Evolutionary conservation across 2,888 invertebrate species (phyloP), one percentile per base, ranked within the genome.

Genomic region (Drosophila melanocephala): DNA sequence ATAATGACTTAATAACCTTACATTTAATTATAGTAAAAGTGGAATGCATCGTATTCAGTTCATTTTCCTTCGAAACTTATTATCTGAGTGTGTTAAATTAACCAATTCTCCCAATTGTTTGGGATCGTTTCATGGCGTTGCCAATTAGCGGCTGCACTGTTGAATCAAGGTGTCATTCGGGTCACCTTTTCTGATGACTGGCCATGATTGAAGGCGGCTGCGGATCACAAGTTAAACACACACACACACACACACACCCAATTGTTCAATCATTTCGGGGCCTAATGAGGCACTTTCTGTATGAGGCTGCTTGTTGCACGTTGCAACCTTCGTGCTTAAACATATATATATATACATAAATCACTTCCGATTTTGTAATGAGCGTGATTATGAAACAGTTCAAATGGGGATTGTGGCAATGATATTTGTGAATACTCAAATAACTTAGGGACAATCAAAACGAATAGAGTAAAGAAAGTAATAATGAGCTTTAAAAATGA

Each of bases 171-270:
- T 87, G 90, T 87, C 89, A 83, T 86, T 75, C 32, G 77, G 67
- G 81, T 75, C 86, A 88, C 90, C 84, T 90, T 64, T 64, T 83
- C 72, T 85, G 79, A 90, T 85, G 90, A 90, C 86, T 83, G 81
- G 69, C 72, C 78, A 74, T 81, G 74, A 83, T 83, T 75, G 55
- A 72, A 72, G 72, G 44, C 63, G 63, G 59, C 53, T 35, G 37
- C 57, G 61, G 50, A 59, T 64, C 62, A 74, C 39, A 56, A 73
- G 57, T 58, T 63, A 50, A 51, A 77, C 44, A 39, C 52, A 72
- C 37, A 37, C 16, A 35, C 14, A 33, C 10, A 33, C 32, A 35
- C 39, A 35, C 39, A 50, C 51, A 77, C 33, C 32, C 55, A 75
- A 44, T 19, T 30, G 35, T 35, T 37, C 47, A 28, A 39, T 33